Evolutionary conservation across 2,113 vertebrate species (phyloP), one percentile per base, ranked within the genome.

Genomic region (Rhinolophus sinicus): DNA sequence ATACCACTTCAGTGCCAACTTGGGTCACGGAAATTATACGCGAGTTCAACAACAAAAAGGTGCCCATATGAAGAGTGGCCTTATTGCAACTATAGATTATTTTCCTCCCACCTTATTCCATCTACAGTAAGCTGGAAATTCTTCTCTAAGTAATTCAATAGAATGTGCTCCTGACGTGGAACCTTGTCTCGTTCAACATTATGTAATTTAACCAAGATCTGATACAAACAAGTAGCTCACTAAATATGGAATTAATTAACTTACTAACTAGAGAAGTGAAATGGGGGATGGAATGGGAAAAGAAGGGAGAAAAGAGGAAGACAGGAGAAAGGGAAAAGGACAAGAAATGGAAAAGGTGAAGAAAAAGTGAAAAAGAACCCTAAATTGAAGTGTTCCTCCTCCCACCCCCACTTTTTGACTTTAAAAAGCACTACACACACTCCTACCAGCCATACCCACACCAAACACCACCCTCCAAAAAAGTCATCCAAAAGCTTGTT

Each of bases 41-140:
- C 5, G 26, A 90, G 24, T 70, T 90, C 75, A 92, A 93, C 14
- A 85, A 92, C 33, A 73, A 88, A 92, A 95, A 84, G 62, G 72
- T 44, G 85, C 76, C 76, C 72, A 35, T 44, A 91, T 80, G 30
- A 81, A n/a, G 16, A 85, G 12, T 65, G 33, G 8, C 19, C 30
- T 70, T 75, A 40, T 24, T 56, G 15, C 24, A 82, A 92, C 72
- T 54, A 75, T 4, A 50, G 21, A 16, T 8, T 84, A 21, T 67
- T 78, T 85, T 65, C 52, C 30, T 76, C 33, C 33, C 33, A 65
- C 26, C 19, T 94, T 83, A 84, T 33, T 88, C 16, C 26, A 64
- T 38, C 60, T 65, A 76, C 1, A 89, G 8, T 84, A 58, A 90
- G 14, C 8, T 90, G 35, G 26, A 96, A 95, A 24, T 56, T 77